These are phyloP conservation scores for Cyanoramphus novaezelandiae DNA, from an alignment of 2,113 vertebrate species.

Conservation along the genomic window DNA sequence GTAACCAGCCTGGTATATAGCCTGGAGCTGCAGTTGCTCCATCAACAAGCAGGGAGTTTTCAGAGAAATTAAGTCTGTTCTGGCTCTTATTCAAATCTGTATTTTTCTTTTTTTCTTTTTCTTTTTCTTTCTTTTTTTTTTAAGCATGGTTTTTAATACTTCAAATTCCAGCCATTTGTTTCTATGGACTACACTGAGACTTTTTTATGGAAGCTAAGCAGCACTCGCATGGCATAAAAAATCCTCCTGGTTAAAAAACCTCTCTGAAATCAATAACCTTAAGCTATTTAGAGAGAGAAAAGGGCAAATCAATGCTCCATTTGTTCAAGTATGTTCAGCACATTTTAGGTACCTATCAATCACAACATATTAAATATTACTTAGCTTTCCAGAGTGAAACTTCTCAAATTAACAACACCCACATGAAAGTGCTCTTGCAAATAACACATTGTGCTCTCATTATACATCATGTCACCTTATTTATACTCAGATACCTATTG, in stretches of 20 bases:
- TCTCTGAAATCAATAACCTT: background rate
- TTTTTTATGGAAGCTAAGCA: background rate
- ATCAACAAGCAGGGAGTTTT: background rate
- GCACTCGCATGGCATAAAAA: background rate
- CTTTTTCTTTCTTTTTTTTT: background rate
- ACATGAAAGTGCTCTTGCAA: background rate
- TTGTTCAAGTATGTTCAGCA: background rate
- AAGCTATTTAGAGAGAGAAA: background rate
- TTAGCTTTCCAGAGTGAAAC: background rate
- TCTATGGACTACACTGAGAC: background rate
- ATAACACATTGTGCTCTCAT: background rate
- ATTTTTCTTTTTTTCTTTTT: background rate
- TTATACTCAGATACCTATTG: background rate
- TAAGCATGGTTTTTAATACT: background rate
- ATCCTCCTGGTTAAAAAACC: background rate
- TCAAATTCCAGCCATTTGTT: slow-evolving; percentile 5
- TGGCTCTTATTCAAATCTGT: background rate
- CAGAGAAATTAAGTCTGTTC: background rate
- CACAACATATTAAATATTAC: background rate
- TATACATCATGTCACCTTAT: background rate
- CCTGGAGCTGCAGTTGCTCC: background rate
- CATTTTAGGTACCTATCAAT: slow-evolving; percentile 19
- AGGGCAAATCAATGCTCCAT: background rate
- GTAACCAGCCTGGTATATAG: background rate
- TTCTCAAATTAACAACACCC: slow-evolving; percentile 1